A percentile compares a stretch with the other conserved stretches of the same genome.
Evolutionary conservation across 1,140 invertebrate genomes (phyloP).

Genomic region (Archegozetes longisetosus): DNA sequence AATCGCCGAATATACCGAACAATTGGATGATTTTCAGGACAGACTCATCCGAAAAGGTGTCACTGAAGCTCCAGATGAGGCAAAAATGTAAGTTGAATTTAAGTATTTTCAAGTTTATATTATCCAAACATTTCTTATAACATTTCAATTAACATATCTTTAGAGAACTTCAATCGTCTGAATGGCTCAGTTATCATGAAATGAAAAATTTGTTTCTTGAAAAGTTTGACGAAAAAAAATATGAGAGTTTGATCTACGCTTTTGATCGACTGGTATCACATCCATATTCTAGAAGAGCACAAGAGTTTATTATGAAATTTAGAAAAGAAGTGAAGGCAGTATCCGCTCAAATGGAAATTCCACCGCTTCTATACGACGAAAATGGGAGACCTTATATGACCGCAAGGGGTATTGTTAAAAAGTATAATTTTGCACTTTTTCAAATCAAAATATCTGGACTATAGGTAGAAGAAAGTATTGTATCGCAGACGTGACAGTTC

Average conservation of each 20-base stretch:
- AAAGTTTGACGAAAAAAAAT: conserved; percentile 47
- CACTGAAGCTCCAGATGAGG: conserved; percentile 27
- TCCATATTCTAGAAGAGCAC: conserved; percentile 41
- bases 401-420: conserved; percentile 35
- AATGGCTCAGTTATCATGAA: conserved; percentile 50
- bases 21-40: conserved; percentile 50
- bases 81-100: conserved; percentile 35
- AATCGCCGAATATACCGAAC: conserved; percentile 42
- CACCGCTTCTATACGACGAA: conserved; percentile 44
- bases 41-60: conserved; percentile 41
- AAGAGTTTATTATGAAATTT: conserved; percentile 54
- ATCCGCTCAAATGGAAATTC: conserved; percentile 31
- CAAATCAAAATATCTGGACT: conserved; percentile 21
- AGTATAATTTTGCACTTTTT: background rate
- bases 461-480: conserved; percentile 52
- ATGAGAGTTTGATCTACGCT: conserved; percentile 50
- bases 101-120: conserved; percentile 15
- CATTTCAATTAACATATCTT: conserved; percentile 11
- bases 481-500: conserved; percentile 45
- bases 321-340: conserved; percentile 39
- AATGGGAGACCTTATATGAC: conserved; percentile 48
- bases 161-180: conserved; percentile 35
- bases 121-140: conserved; percentile 30
- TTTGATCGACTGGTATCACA: conserved; percentile 51
- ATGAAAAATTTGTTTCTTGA: conserved; percentile 53